Percentiles rank a stretch among this genome's conserved stretches.
Evolutionary conservation across 2,888 invertebrate species (phyloP).

Genomic region (Drosophila niveifrons): DNA sequence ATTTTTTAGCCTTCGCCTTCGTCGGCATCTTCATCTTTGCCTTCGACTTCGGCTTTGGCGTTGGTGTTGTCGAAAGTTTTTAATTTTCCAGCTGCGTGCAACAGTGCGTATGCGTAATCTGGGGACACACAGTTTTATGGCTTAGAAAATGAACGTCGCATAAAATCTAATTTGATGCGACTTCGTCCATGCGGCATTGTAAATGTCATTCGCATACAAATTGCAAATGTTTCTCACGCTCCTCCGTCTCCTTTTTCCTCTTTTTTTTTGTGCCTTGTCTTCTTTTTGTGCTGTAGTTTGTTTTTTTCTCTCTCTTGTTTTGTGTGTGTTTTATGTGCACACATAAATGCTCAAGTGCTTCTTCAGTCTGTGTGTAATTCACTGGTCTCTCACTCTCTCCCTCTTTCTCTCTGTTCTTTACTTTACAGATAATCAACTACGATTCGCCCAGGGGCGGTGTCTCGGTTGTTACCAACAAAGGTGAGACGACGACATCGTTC

Average conservation of each 20-base stretch:
- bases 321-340: constrained; percentile 34
- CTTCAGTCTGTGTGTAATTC: constrained; percentile 29
- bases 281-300: background rate
- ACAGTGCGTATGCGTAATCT: constrained; percentile 80
- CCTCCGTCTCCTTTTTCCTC: background rate
- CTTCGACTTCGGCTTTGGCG: background rate
- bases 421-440: constrained; percentile 94
- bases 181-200: constrained; percentile 52
- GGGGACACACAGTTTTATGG: constrained; percentile 67
- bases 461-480: constrained; percentile 95
- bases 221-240: constrained; percentile 45
- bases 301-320: constrained; percentile 10
- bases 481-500: constrained; percentile 95
- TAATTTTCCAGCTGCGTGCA: constrained; percentile 69
- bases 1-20: constrained; percentile 14
- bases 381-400: constrained; percentile 5
- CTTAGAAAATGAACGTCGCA: constrained; percentile 72
- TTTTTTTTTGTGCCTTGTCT: background rate
- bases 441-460: constrained; percentile 96
- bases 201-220: constrained; percentile 66
- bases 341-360: constrained; percentile 39
- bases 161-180: constrained; percentile 62
- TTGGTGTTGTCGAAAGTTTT: constrained; percentile 39
- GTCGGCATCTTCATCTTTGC: background rate
- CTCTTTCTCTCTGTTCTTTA: constrained; percentile 2